Evolutionary conservation across 2,888 invertebrate species (phyloP), one percentile per base, ranked within the genome.

Genomic region (Cephalotes varians): DNA sequence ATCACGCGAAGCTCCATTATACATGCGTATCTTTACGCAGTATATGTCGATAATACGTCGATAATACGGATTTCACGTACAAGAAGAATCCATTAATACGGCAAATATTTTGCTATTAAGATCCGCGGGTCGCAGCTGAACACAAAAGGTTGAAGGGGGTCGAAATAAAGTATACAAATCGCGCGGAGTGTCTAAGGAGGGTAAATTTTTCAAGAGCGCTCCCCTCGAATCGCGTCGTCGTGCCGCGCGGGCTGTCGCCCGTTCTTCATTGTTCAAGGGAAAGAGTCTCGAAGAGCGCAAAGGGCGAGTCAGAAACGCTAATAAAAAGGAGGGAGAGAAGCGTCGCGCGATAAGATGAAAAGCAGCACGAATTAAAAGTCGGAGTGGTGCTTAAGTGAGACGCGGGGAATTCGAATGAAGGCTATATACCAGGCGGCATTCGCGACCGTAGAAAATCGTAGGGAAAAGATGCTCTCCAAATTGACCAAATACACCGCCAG

Each of bases 401-500:
- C 88, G 81, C 73, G 83, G 84, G 84, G 51, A 84, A 73, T 67
- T 25, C 80, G 49, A 84, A 79, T 76, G 86, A 83, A 18, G 37
- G 37, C 18, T 40, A 34, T 54, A 34, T 71, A 37, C 80, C 72
- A 6, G 49, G 62, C 49, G 72, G 72, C 60, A 60, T 58, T 31
- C 51, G 28, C 60, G 79, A 82, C 73, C 51, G 51, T 56, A 28
- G 80, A 85, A 77, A 82, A 86, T 88, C 82, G 82, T 28, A 77
- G 54, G 51, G 81, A 82, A 76, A 88, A 81, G 85, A 88, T 67
- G 89, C 85, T 84, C 84, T 85, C 79, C 81, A 89, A 89, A 89
- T 89, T 89, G 85, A 89, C 87, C 87, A 89, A 88, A 89, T 87
- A 87, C 88, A 81, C 85, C 82, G 71, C 51, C 87, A 88, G 89